Evolutionary conservation across 53 echinoderm and acorn worm genomes (phyloP).

Genomic region (Henricia sp.): DNA sequence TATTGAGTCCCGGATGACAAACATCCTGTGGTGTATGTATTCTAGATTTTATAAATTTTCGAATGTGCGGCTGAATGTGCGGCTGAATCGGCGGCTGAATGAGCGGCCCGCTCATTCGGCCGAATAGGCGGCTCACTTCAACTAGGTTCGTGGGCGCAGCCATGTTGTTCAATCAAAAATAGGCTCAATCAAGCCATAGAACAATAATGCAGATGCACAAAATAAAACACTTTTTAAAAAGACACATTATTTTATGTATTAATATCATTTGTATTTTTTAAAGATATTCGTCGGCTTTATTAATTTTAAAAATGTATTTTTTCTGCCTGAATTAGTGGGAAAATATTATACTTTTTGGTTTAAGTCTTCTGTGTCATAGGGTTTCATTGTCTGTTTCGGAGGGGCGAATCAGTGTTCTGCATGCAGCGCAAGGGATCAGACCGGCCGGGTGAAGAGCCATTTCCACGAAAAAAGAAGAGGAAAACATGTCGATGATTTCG

Average conservation of each 20-base stretch:
- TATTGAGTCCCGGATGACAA: too few species aligned
- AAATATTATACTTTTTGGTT: background rate
- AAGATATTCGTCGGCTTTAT: background rate
- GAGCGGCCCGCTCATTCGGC: too few species aligned
- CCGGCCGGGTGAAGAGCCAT: conserved; percentile 55
- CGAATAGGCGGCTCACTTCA: too few species aligned
- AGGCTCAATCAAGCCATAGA: background rate
- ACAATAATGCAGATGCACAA: background rate
- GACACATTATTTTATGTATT: background rate
- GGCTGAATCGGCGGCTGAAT: too few species aligned
- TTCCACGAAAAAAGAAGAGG: conserved; percentile 27
- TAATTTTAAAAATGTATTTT: background rate
- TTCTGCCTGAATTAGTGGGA: background rate
- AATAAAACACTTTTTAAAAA: background rate
- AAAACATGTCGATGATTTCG: conserved; percentile 88
- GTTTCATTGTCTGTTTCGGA: conserved; percentile 67
- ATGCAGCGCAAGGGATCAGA: too few species aligned
- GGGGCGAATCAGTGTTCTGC: too few species aligned
- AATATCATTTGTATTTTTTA: background rate
- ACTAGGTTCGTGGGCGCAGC: conserved; percentile 63
- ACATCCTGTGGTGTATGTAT: too few species aligned
- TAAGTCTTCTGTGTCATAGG: conserved; percentile 57
- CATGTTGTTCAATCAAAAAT: conserved; percentile 44
- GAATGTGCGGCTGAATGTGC: too few species aligned
- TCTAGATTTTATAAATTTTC: too few species aligned